Base-by-base conservation (phyloP, 2,797 vertebrate genomes). In the Anguilla megastoma region DNA sequence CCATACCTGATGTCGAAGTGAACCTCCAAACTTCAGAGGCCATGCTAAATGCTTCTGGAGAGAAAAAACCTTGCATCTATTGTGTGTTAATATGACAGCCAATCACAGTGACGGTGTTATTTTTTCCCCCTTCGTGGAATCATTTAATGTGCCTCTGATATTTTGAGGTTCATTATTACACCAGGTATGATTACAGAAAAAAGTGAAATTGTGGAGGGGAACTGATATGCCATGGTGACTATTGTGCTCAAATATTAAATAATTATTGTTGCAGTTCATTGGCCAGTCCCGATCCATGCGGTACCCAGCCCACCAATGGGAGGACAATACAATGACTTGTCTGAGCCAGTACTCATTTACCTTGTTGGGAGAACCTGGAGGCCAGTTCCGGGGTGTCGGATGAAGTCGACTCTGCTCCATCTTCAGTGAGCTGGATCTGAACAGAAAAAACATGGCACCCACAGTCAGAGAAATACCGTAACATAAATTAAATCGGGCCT, bases 351-450 rank as follows among this genome's bases (percentile, higher is more conserved):
- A 24, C 60, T 63, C 36, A 33, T 80, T 91, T 91, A 98, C 98
- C 98, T 97, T 97, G 95, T 90, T 97, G 99, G 88, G 95, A 97
- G 84, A 98, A 94, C 93, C 96, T 99, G 86, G 97, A 95, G 74
- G 96, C 93, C 5, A 97, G 96, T 89, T 99, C 98, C 0, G 98
- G 98, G 0, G 97, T 99, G 89, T 99, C 98, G 1, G 98, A 98
- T 85, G 98, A 99, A 0, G 98, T 98, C 0, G 98, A 98, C 90
- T 99, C 98, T 0, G 97, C 97, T 80, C 97, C 97, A 93, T 99
- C 97, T 54, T 99, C 98, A 85, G 98, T 97, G 21, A 99, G 94
- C 92, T 99, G 98, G 92, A 99, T 99, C 98, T 99, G 93, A 87
- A 89, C 0, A 74, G 18, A 69, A 60, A 83, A 74, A 52, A n/a